A percentile compares a stretch with the other conserved stretches of the same genome.
Conservation (phyloP, 2,888 invertebrate genomes). For the Drepana falcataria region DNA sequence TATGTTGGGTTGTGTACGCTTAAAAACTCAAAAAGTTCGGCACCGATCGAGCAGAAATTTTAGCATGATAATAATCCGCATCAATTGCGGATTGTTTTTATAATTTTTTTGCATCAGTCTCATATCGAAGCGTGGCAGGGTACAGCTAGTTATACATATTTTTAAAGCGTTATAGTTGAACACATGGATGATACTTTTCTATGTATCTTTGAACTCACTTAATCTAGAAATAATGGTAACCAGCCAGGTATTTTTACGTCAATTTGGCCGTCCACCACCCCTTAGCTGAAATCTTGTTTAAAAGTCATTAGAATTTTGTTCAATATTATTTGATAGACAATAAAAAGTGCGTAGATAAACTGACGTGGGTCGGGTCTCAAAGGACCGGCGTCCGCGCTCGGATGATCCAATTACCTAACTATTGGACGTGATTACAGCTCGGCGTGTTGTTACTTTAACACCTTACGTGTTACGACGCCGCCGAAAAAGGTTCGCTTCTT, state of each 20-base stretch:
- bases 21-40: no score
- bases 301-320: constrained; percentile 32
- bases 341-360: constrained; percentile 21
- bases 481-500: not conserved
- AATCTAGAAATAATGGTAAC: no score
- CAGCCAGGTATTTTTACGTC: not conserved
- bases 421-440: constrained; percentile 31
- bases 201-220: no score
- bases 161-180: no score
- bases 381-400: constrained; percentile 22
- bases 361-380: constrained; percentile 23
- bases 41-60: no score
- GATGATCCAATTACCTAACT: constrained; percentile 29
- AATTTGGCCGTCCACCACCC: not conserved
- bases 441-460: constrained; percentile 24
- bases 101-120: no score
- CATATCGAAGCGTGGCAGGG: no score
- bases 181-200: no score
- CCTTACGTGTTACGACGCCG: not conserved
- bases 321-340: constrained; percentile 35
- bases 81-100: no score
- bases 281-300: constrained; percentile 26
- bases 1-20: no score
- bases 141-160: no score
- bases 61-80: no score